phyloP scores from a whole-genome alignment of 1,140 invertebrate genomes.

The Tetraneura akinire region DNA sequence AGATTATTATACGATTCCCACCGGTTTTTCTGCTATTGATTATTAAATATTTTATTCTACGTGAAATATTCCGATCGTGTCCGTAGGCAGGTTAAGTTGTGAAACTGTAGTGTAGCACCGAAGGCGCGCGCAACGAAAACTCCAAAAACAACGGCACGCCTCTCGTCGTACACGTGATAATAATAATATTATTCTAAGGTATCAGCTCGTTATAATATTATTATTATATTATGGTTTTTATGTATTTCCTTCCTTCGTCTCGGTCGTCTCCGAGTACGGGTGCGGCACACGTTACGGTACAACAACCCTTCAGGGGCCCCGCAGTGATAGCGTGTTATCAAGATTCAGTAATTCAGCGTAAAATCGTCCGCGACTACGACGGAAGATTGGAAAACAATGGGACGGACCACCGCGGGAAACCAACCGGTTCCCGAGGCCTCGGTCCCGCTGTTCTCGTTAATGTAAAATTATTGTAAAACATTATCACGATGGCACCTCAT shows the following conservation, averaged over 20 bases:
- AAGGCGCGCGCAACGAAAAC: too few species aligned
- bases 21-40: too few species aligned
- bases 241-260: neutral
- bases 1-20: too few species aligned
- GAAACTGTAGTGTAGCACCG: too few species aligned
- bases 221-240: too few species aligned
- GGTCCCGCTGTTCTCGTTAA: neutral
- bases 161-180: neutral
- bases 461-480: too few species aligned
- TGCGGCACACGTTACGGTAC: too few species aligned
- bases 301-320: slow-evolving; percentile 8
- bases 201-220: too few species aligned
- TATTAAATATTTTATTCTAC: too few species aligned
- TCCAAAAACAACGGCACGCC: slow-evolving; percentile 45
- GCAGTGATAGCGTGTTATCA: slow-evolving; percentile 5
- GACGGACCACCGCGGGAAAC: neutral
- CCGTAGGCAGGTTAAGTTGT: too few species aligned
- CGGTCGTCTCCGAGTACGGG: too few species aligned
- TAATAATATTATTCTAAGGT: neutral
- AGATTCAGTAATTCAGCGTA: slow-evolving; percentile 25
- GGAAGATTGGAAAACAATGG: slow-evolving; percentile 30
- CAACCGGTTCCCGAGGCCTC: slow-evolving; percentile 5
- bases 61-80: too few species aligned
- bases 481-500: neutral
- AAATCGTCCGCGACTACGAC: neutral